phyloP scores from a whole-genome alignment of 2,888 invertebrate genomes.

The Cheilosia pagana region DNA sequence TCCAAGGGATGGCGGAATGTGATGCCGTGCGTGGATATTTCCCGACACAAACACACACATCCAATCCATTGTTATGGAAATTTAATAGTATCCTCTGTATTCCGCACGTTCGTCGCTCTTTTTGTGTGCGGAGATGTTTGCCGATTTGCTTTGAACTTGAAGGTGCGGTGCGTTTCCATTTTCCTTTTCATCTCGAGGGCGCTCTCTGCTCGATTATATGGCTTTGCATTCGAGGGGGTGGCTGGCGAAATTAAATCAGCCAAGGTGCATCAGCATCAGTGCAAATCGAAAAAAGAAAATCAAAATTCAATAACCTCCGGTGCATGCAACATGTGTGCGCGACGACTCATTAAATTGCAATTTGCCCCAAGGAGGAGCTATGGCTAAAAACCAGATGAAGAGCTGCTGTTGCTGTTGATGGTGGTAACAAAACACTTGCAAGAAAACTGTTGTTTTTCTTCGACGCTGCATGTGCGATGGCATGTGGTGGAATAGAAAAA shows the following conservation, averaged over 20 bases:
- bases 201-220: slow-evolving; percentile 25
- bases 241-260: slow-evolving; percentile 56
- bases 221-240: slow-evolving; percentile 16
- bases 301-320: slow-evolving; percentile 60
- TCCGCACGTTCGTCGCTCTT: slow-evolving; percentile 25
- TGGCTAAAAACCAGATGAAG: slow-evolving; percentile 27
- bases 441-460: slow-evolving; percentile 66
- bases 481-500: slow-evolving; percentile 28
- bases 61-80: slow-evolving; percentile 70
- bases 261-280: slow-evolving; percentile 28
- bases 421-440: slow-evolving; percentile 43
- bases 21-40: slow-evolving; percentile 13
- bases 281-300: slow-evolving; percentile 51
- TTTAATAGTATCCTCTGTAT: slow-evolving; percentile 60
- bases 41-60: slow-evolving; percentile 10
- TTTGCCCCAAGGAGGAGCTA: slow-evolving; percentile 30
- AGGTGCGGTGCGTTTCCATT: slow-evolving; percentile 33
- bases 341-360: slow-evolving; percentile 71
- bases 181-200: slow-evolving; percentile 29
- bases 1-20: slow-evolving; percentile 1
- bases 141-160: slow-evolving; percentile 43
- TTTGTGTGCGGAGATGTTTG: background rate
- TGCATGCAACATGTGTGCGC: slow-evolving; percentile 66
- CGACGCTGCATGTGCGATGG: slow-evolving; percentile 19
- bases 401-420: slow-evolving; percentile 14